Evolutionary conservation across 1,140 invertebrate species (phyloP), one percentile per base, ranked within the genome.

Genomic region (Formica selysi): DNA sequence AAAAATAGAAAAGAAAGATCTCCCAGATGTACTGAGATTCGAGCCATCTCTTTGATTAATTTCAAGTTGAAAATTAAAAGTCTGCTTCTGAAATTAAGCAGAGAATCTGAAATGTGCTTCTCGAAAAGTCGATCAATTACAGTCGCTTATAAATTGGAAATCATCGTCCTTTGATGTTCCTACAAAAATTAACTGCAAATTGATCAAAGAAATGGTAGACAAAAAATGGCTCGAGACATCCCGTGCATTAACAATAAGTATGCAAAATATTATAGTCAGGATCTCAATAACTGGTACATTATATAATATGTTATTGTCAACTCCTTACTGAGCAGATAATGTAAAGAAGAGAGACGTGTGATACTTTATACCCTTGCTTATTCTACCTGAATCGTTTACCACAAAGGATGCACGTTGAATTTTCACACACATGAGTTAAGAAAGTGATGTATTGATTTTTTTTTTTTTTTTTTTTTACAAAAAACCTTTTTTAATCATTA

Each of bases 211-310:
- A n/a, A 57, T 57, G 1, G 22, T 29, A 22, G 22, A 22, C 38
- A 19, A 59, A 61, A 61, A 13, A 11, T 7, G 54, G 41, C 41
- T 36, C 38, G 3, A 22, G 36, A 76, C 8, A 61, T 54, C 36
- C 36, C 19, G 3, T 41, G 16, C 26, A 36, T 19, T 19, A 51
- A 19, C 16, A 51, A 51, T 51, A 76, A 76, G n/a, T 61, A 36
- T 38, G 73, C 73, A 76, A 29, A n/a, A 4, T 74, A 74, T 59
- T 22, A 8, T 76, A 76, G 16, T 26, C 71, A 76, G 38, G 57
- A 57, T 67, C 29, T 79, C 41, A 67, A 79, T 79, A 79, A 79
- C 41, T 13, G 61, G 19, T 67, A 51, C 19, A 48, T 79, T 79
- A 67, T 51, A 29, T 79, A 79, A 79, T 79, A 22, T n/a, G 61